Base-by-base conservation (phyloP, 2,888 invertebrate species). In the Agrotis ipsilon region DNA sequence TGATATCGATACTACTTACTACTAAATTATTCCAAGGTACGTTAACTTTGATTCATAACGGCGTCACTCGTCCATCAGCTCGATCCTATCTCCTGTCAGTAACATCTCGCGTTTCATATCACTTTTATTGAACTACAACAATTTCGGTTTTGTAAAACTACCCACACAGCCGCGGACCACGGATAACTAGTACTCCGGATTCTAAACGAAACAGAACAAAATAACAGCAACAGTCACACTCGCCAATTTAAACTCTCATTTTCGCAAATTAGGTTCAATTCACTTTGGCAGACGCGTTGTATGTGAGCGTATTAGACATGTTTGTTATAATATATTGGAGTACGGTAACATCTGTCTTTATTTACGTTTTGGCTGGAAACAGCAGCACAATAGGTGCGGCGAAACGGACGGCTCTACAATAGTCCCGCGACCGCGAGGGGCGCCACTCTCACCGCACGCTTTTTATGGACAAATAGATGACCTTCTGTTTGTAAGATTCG, bases 341-440 rank as follows among this genome's bases (percentile, higher is more conserved):
- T 93, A 92, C 87, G 94, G 96, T 92, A 95, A 96, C 96, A 96
- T 96, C 96, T 96, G 96, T 93, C 85, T 96, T 96, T 96, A 96
- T 96, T 96, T 96, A 96, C 95, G 95, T 95, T 95, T 94, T 92
- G 94, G 93, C 93, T 94, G 90, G 92, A 92, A 93, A 92, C 91
- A 89, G 91, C 89, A 90, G 91, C 91, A 94, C 94, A 95, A 95
- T 94, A 90, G 94, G 92, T 91, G 93, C 93, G 90, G 89, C 90
- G 93, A 93, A 93, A 94, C 93, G 92, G 89, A 90, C 92, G 81
- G 83, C 88, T 88, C 87, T 87, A 93, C 93, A 93, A 93, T 92
- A 39, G 87, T 88, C 86, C 88, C 83, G 86, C 78, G 85, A 82
- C 80, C 85, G 81, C 76, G 69, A 83, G 82, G 84, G 78, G 81